Evolutionary conservation across 2,888 invertebrate species (phyloP).

Genomic region (Cheilosia soror): DNA sequence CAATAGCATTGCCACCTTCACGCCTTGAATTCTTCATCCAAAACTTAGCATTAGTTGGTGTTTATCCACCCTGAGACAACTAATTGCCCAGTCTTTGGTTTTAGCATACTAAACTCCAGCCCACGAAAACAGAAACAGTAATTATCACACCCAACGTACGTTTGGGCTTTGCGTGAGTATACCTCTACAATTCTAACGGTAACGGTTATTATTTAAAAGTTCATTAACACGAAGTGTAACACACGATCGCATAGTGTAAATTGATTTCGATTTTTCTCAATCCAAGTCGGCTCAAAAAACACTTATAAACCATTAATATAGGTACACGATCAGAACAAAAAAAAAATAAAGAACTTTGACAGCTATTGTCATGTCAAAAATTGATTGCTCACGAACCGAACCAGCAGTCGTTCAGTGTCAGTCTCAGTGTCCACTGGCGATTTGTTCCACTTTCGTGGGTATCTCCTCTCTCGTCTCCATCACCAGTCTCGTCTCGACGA

Average conservation of each 20-base stretch:
- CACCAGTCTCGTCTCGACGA: neutral
- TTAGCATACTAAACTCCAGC: neutral
- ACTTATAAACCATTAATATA: neutral
- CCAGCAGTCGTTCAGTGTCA: constrained; percentile 11
- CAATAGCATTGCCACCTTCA: neutral
- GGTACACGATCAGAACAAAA: neutral
- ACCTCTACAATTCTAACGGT: constrained; percentile 29
- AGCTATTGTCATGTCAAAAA: constrained; percentile 45
- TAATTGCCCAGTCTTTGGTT: neutral
- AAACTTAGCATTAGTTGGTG: neutral
- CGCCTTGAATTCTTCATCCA: neutral
- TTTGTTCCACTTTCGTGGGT: constrained; percentile 20
- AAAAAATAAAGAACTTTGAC: constrained; percentile 12
- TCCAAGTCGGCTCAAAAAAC: constrained; percentile 4
- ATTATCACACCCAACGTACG: constrained; percentile 25
- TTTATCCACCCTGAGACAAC: no score
- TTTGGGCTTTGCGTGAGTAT: neutral
- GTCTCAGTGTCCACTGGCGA: neutral
- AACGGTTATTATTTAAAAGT: constrained; percentile 46
- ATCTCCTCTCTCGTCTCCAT: no score
- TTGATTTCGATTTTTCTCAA: constrained; percentile 35
- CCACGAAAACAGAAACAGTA: neutral
- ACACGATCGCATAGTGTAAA: constrained; percentile 47
- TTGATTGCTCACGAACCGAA: constrained; percentile 39
- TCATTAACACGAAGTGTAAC: constrained; percentile 55